Percentiles rank a stretch among this genome's conserved stretches.
phyloP scores from a whole-genome alignment of 2,797 vertebrate genomes.

The Cichlasoma orientale region DNA sequence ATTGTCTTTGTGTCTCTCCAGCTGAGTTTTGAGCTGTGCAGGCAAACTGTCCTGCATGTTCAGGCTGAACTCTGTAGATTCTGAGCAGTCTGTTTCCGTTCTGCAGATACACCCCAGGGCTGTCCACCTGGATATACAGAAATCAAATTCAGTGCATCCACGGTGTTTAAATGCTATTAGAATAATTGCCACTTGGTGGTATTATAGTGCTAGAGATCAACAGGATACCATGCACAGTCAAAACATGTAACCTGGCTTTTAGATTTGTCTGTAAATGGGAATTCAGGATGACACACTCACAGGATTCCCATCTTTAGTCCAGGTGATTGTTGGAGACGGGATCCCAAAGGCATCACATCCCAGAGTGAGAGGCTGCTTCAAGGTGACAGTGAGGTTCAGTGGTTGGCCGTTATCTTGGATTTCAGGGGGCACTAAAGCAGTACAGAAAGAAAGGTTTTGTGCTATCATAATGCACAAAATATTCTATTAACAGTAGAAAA shows the following conservation, averaged over 20 bases:
- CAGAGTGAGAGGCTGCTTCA: conserved; percentile 85
- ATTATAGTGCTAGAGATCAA: conserved; percentile 48
- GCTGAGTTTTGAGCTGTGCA: conserved; percentile 85
- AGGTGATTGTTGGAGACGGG: conserved; percentile 83
- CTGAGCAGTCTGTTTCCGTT: conserved; percentile 81
- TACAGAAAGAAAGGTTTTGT: conserved; percentile 7
- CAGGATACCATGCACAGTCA: neutral
- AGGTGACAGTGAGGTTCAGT: conserved; percentile 82
- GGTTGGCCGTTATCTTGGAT: conserved; percentile 80
- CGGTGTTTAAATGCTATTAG: conserved; percentile 18
- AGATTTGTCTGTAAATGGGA: neutral
- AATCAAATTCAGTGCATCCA: neutral
- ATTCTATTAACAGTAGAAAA: neutral
- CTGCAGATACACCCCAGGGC: conserved; percentile 76
- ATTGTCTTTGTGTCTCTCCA: conserved; percentile 77
- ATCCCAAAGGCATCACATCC: conserved; percentile 85
- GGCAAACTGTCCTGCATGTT: conserved; percentile 84
- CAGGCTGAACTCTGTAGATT: conserved; percentile 81
- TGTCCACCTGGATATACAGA: conserved; percentile 67
- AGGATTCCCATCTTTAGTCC: conserved; percentile 84
- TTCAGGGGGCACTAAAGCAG: conserved; percentile 83
- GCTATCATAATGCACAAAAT: neutral
- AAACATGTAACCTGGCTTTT: conserved; percentile 1
- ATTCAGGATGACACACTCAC: conserved; percentile 71
- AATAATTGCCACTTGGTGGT: conserved; percentile 69